phyloP scores from a whole-genome alignment of 2,797 vertebrate genomes.

The Pantherophis alleghaniensis region DNA sequence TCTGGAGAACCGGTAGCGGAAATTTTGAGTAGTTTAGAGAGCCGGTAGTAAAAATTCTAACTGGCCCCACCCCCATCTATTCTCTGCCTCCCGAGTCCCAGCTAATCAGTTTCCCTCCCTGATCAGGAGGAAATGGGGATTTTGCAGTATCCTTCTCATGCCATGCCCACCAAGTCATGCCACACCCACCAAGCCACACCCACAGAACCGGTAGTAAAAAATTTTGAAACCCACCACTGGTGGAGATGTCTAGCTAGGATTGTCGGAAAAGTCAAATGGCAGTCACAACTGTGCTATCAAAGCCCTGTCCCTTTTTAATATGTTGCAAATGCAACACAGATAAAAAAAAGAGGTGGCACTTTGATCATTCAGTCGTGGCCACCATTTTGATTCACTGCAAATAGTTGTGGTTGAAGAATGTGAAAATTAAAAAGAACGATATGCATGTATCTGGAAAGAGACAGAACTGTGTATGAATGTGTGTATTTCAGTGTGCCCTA shows the following conservation, averaged over 20 bases:
- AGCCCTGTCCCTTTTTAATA: neutral
- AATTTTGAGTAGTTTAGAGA: too few relatives aligned
- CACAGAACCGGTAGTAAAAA: too few relatives aligned
- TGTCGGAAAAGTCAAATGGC: neutral
- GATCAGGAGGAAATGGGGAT: too few relatives aligned
- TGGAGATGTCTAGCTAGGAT: neutral
- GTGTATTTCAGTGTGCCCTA: neutral
- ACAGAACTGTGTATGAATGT: neutral
- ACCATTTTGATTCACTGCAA: neutral
- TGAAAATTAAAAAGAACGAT: neutral
- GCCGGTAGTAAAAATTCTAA: too few relatives aligned
- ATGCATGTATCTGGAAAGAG: neutral
- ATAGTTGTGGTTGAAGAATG: neutral
- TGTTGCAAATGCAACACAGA: neutral
- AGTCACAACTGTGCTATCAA: neutral
- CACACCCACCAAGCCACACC: too few relatives aligned
- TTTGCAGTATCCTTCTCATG: too few relatives aligned
- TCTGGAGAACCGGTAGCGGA: too few relatives aligned
- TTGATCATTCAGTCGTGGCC: neutral
- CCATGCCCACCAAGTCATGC: too few relatives aligned
- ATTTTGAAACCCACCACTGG: too few relatives aligned
- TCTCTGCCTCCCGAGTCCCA: too few relatives aligned
- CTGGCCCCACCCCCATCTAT: too few relatives aligned
- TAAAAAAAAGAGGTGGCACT: neutral
- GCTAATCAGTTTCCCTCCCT: too few relatives aligned